phyloP scores from a whole-genome alignment of 2,888 invertebrate species.

The Plagodis dolabraria region DNA sequence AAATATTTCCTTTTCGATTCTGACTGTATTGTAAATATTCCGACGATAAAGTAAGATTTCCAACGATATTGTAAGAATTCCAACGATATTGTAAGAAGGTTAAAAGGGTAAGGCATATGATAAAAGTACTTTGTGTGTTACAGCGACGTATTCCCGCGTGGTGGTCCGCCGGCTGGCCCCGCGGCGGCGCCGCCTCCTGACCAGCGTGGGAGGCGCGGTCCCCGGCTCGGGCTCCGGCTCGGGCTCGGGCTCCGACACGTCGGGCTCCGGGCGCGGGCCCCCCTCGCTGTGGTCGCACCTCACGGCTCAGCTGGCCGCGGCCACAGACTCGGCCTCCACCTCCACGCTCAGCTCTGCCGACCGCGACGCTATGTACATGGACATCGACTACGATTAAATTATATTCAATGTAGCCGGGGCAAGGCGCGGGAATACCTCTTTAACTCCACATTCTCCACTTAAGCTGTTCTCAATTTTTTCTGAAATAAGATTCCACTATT shows the following conservation, averaged over 20 bases:
- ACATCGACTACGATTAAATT: constrained; percentile 75
- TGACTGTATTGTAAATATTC: no score
- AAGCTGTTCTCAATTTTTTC: no score
- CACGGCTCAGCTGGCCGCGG: constrained; percentile 49
- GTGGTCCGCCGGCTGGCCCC: constrained; percentile 42
- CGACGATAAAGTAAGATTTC: no score
- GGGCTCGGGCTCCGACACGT: constrained; percentile 25
- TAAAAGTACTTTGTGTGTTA: constrained; percentile 5
- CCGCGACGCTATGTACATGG: constrained; percentile 69
- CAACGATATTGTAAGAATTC: no score
- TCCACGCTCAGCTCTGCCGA: constrained; percentile 45
- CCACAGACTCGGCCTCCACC: constrained; percentile 20
- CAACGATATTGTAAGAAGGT: no score
- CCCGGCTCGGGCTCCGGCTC: constrained; percentile 10
- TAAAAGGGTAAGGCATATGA: no score
- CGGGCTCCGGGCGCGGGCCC: constrained; percentile 37
- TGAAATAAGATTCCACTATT: no score
- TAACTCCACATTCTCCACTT: no score
- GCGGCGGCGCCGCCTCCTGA: constrained; percentile 34
- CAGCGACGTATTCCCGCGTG: constrained; percentile 50
- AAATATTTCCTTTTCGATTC: no score
- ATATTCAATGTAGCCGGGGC: background rate
- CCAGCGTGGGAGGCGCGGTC: no score
- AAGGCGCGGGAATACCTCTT: background rate
- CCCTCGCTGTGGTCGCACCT: constrained; percentile 52